These are phyloP conservation scores for Tarsius wallacei DNA, from an alignment of 2,797 vertebrate species.

Conservation along the genomic window DNA sequence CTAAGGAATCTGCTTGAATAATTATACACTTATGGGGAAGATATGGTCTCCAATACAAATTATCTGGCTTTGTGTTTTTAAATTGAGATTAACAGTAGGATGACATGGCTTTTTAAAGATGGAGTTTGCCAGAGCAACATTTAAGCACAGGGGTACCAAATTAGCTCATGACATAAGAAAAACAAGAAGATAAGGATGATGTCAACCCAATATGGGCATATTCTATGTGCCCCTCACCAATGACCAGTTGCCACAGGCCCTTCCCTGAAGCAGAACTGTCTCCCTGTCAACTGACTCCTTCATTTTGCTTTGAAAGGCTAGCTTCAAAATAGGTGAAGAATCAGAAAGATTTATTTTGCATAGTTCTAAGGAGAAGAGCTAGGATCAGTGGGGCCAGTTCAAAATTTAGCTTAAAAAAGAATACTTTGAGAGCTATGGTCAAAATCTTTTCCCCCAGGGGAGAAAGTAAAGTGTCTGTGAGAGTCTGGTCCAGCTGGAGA, in stretches of 20 bases:
- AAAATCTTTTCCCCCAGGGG: background rate
- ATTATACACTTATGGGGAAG: background rate
- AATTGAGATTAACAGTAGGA: background rate
- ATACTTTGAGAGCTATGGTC: background rate
- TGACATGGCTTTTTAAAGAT: background rate
- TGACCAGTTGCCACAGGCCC: background rate
- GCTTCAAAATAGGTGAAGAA: background rate
- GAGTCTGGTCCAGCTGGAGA: background rate
- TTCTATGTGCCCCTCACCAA: background rate
- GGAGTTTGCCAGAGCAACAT: background rate
- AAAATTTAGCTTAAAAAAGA: conserved; percentile 42
- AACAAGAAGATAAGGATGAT: background rate
- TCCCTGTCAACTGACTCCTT: conserved; percentile 1
- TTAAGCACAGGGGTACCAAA: background rate
- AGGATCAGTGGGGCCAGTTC: background rate
- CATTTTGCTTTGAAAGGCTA: background rate
- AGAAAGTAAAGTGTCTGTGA: background rate
- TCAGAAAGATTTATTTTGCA: background rate
- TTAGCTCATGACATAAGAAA: background rate
- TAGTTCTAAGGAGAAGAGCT: background rate
- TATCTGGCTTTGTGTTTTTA: background rate
- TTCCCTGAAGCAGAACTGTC: background rate
- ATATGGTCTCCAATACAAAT: background rate
- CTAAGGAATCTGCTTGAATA: background rate
- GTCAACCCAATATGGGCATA: background rate